Evolutionary conservation across 2,113 vertebrate genomes (phyloP).

Genomic region (Etheostoma cragini): DNA sequence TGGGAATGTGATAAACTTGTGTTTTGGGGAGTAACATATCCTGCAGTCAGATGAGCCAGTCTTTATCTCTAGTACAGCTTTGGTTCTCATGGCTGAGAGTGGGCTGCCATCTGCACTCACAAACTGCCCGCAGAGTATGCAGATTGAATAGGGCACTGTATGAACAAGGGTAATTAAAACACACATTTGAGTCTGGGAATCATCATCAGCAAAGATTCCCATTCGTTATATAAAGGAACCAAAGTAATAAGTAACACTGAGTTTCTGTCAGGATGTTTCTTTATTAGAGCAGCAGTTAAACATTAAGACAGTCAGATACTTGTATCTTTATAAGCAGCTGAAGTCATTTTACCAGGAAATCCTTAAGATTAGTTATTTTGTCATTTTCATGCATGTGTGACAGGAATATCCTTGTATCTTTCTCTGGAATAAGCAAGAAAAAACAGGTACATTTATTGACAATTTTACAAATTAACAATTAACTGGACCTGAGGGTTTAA

Average conservation of each 20-base stretch:
- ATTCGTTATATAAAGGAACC: slow-evolving; percentile 46
- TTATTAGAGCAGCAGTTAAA: slow-evolving; percentile 16
- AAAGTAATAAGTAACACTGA: slow-evolving; percentile 24
- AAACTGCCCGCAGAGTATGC: slow-evolving; percentile 54
- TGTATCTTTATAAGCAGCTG: neutral
- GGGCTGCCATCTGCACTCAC: slow-evolving; percentile 58
- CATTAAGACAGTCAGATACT: slow-evolving; percentile 8
- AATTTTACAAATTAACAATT: slow-evolving; percentile 1
- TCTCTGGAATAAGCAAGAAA: neutral
- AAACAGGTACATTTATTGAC: neutral
- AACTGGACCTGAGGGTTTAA: neutral
- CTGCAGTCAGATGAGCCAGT: slow-evolving; percentile 62
- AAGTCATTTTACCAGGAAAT: slow-evolving; percentile 25
- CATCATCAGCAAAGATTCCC: slow-evolving; percentile 52
- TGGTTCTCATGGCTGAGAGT: slow-evolving; percentile 58
- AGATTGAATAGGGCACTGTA: slow-evolving; percentile 64
- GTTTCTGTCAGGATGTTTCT: slow-evolving; percentile 16
- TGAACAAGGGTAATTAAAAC: slow-evolving; percentile 52
- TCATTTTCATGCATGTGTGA: neutral
- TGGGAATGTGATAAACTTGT: slow-evolving; percentile 59
- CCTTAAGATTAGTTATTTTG: neutral
- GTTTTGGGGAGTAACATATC: slow-evolving; percentile 51
- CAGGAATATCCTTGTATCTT: neutral
- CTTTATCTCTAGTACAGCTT: slow-evolving; percentile 53
- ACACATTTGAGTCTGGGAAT: slow-evolving; percentile 52